A percentile compares a stretch with the other conserved stretches of the same genome.
These are phyloP conservation scores for Podarcis lilfordi DNA, from an alignment of 2,797 vertebrate species.

Conservation along the genomic window DNA sequence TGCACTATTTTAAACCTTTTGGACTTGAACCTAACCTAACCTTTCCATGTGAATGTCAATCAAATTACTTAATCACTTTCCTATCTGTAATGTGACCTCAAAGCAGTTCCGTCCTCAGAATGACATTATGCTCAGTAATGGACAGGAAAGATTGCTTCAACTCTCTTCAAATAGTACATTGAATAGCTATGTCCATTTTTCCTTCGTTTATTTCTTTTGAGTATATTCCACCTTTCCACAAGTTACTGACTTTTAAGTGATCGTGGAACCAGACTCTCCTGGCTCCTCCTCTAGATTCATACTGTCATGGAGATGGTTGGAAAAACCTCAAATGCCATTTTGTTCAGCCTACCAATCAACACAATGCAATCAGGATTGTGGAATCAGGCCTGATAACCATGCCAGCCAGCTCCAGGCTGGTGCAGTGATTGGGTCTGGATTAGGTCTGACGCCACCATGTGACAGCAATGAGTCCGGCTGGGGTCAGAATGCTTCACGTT, in stretches of 20 bases:
- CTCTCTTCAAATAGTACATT: not conserved
- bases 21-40: not conserved
- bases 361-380: not conserved
- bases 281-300: not conserved
- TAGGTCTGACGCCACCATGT: no score
- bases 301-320: not conserved
- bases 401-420: no score
- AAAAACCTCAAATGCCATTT: not conserved
- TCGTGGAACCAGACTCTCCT: not conserved
- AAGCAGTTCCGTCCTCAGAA: not conserved
- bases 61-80: slow-evolving; percentile 27
- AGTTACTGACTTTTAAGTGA: not conserved
- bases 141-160: not conserved
- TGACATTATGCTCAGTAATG: not conserved
- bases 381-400: no score
- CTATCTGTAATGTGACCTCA: not conserved
- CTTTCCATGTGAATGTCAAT: not conserved
- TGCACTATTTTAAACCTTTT: slow-evolving; percentile 20
- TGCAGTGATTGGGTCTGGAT: no score
- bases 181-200: not conserved
- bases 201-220: not conserved
- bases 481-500: no score
- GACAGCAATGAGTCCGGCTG: no score
- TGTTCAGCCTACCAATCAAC: not conserved
- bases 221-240: not conserved